A percentile compares a stretch with the other conserved stretches of the same genome.
phyloP scores from a whole-genome alignment of 2,113 vertebrate species.

The Emydura subglobosa region DNA sequence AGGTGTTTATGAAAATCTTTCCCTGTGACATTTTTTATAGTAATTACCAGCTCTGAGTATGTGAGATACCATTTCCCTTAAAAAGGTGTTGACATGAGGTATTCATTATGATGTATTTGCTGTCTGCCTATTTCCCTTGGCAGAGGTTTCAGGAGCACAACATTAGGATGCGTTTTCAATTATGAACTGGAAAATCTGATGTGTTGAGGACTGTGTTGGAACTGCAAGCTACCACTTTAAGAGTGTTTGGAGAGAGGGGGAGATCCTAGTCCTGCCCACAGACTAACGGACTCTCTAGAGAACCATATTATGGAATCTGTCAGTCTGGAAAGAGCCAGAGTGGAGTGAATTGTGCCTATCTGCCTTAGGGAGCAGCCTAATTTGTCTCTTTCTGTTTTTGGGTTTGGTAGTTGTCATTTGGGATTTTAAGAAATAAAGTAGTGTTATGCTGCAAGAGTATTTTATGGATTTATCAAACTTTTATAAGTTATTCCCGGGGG shows the following conservation, averaged over 20 bases:
- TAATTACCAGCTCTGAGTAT: background rate
- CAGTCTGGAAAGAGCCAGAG: background rate
- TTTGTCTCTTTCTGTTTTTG: too few relatives aligned
- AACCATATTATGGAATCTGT: background rate
- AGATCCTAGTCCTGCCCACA: background rate
- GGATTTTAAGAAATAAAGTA: too few relatives aligned
- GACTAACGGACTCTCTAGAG: background rate
- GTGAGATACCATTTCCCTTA: background rate
- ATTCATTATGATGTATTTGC: rapidly evolving
- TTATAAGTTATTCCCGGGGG: too few relatives aligned
- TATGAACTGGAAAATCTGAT: background rate
- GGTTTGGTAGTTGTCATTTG: too few relatives aligned
- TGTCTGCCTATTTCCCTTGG: background rate
- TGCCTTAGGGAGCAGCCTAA: too few relatives aligned
- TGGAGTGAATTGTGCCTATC: too few relatives aligned
- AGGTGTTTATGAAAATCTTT: rapidly evolving
- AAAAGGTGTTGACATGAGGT: background rate
- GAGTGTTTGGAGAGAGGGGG: background rate
- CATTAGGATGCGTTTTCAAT: background rate
- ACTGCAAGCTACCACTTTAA: background rate
- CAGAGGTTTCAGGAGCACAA: background rate
- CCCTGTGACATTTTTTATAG: background rate
- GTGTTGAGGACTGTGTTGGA: background rate
- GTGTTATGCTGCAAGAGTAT: too few relatives aligned
- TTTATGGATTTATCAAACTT: too few relatives aligned